Evolutionary conservation across 2,113 vertebrate species (phyloP).

Genomic region (Archilochus colubris): DNA sequence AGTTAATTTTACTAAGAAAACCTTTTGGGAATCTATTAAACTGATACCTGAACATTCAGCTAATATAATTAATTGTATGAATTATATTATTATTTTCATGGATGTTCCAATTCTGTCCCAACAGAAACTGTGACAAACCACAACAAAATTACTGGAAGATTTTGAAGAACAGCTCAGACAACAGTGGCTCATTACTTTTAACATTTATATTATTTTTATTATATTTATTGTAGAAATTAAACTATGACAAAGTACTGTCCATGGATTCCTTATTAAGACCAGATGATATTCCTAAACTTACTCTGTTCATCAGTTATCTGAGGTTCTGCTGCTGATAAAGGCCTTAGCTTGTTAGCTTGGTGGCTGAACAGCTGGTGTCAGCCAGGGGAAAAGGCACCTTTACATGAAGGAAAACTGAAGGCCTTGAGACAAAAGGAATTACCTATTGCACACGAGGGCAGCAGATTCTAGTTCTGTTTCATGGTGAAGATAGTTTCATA

Average conservation of each 20-base stretch:
- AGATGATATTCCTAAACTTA: background rate
- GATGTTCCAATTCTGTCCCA: background rate
- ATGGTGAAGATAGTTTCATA: background rate
- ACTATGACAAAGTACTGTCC: conserved; percentile 47
- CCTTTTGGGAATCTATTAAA: conserved; percentile 55
- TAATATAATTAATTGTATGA: conserved; percentile 68
- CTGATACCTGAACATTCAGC: conserved; percentile 59
- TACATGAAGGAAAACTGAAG: background rate
- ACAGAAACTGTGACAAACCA: background rate
- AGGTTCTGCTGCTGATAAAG: background rate
- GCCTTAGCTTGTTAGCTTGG: background rate
- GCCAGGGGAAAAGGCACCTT: background rate
- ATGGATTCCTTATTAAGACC: conserved; percentile 64
- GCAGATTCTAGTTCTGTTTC: background rate
- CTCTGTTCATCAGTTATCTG: background rate
- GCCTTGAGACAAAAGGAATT: background rate
- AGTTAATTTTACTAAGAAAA: conserved; percentile 59
- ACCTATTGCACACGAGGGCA: background rate
- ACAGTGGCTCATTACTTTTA: conserved; percentile 51
- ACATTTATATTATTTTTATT: conserved; percentile 68
- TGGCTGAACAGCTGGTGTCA: background rate
- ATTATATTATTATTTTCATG: background rate
- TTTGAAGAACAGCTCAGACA: conserved; percentile 52
- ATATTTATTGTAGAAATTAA: conserved; percentile 68
- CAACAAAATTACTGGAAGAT: conserved; percentile 6